Base-by-base conservation (phyloP, 2,888 invertebrate genomes). In the Tetropium fuscum region DNA sequence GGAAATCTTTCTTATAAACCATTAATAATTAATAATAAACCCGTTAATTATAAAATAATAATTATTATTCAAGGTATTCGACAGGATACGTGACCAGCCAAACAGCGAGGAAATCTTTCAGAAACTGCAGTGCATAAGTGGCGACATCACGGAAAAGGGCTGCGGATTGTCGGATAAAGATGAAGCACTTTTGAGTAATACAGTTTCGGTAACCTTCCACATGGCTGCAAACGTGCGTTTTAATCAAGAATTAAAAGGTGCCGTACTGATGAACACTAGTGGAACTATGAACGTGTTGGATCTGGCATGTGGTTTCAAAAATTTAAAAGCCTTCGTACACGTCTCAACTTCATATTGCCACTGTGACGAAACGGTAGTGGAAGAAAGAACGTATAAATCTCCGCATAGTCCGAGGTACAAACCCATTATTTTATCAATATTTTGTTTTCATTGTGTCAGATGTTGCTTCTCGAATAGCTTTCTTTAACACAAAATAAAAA, bases 261-360 rank as follows among this genome's bases (percentile, higher is more conserved):
- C 90, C 0, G 82, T 90, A 7, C 82, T 84, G 49, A 84, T 88
- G 82, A 92, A 91, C 77, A 87, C 88, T 0, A 79, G 85, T 1
- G 81, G 78, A 0, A 79, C 79, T 2, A 64, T 73, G 36, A 76
- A 76, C 25, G 65, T 80, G 2, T 60, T 81, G 8, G 77, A 80
- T 30, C 19, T 80, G 34, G 76, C 72, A 0, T 68, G 71, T 18
- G 73, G 57, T 16, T 79, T 80, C 55, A 66, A 69, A 22, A 74
- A 76, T 36, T 51, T 82, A 8, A 71, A 74, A 56, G 85, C 87
- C 0, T 88, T 95, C 70, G 85, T 95, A 1, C 95, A 98, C 79
- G 91, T 97, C 0, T 96, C 96, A 0, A 98, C 97, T 0, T 90
- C 96, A 0, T 98, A 95, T 80, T 94, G 95, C 68, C 95, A 97